These are phyloP conservation scores for Ruditapes philippinarum DNA, from an alignment of 1,140 invertebrate genomes.

Conservation along the genomic window DNA sequence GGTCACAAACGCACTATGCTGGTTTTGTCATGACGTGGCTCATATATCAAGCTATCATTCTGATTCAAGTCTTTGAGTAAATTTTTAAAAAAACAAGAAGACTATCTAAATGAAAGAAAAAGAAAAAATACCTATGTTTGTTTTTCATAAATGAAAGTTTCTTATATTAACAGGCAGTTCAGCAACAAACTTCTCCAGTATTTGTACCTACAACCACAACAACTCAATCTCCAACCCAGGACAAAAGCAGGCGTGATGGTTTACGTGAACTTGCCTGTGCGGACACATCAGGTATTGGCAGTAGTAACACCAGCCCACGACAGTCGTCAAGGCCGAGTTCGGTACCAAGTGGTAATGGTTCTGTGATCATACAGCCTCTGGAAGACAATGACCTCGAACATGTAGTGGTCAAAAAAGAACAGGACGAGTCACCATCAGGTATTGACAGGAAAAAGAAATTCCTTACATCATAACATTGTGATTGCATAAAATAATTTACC, in stretches of 20 bases:
- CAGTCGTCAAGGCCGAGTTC: slow-evolving; percentile 63
- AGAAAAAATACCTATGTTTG: too few species aligned
- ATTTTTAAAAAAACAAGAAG: too few species aligned
- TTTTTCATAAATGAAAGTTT: too few species aligned
- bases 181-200: slow-evolving; percentile 28
- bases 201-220: slow-evolving; percentile 52
- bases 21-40: too few species aligned
- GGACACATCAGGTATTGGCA: slow-evolving; percentile 65
- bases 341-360: slow-evolving; percentile 65
- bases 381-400: slow-evolving; percentile 57
- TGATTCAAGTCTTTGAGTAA: too few species aligned
- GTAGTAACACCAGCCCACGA: slow-evolving; percentile 60
- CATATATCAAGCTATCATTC: too few species aligned
- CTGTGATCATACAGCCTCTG: slow-evolving; percentile 50
- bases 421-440: slow-evolving; percentile 44
- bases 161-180: slow-evolving; percentile 11
- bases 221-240: slow-evolving; percentile 52
- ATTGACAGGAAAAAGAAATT: too few species aligned
- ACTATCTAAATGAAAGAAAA: too few species aligned
- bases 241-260: slow-evolving; percentile 22
- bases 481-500: too few species aligned
- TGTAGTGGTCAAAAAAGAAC: slow-evolving; percentile 62
- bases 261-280: slow-evolving; percentile 59
- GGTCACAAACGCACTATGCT: too few species aligned
- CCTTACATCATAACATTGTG: too few species aligned